Base-by-base conservation (phyloP, 2,888 invertebrate genomes). In the Neoscelio sp. region DNA sequence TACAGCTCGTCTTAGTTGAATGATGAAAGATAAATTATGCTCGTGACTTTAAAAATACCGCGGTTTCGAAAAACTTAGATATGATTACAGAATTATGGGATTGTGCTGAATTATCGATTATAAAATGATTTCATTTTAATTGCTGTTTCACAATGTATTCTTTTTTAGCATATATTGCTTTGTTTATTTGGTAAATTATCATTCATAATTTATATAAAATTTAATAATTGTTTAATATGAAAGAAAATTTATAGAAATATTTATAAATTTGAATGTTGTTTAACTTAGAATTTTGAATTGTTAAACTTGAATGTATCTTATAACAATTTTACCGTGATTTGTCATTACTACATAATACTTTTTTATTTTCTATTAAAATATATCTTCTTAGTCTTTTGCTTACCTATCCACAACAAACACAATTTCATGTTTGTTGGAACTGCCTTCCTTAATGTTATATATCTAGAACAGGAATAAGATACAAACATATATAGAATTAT, bases 401-500 rank as follows among this genome's bases (percentile, higher is more conserved):
- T 82, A 89, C 89, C 88, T 83, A 87, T 88, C 86, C 85, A 85
- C 82, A 88, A 83, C 83, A 87, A 85, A 86, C 86, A 86, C 85
- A 85, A 83, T 84, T 82, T 87, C 89, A 89, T 89, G 81, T 83
- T 86, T 84, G 83, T 83, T 82, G 84, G 78, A 81, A 83, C 84
- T 80, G 82, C 65, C 83, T 84, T 83, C 82, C 83, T 85, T 83
- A 80, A 82, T 56, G 82, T 82, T 71, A 76, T 74, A 65, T 58
- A 76, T 80, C 84, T 83, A 81, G 54, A 82, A 82, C 81, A 75
- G 35, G 48, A 52, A 68, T 18, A 40, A 7, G n/a, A n/a, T n/a
- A n/a, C n/a, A n/a, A n/a, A n/a, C n/a, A 58, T 7, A 33, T 10
- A 40, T 15, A 17, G n/a, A 42, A 7, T 15, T 17, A n/a, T 42